A percentile compares a stretch with the other conserved stretches of the same genome.
These are phyloP conservation scores for Phania funesta DNA, from an alignment of 2,888 invertebrate species.

Conservation along the genomic window DNA sequence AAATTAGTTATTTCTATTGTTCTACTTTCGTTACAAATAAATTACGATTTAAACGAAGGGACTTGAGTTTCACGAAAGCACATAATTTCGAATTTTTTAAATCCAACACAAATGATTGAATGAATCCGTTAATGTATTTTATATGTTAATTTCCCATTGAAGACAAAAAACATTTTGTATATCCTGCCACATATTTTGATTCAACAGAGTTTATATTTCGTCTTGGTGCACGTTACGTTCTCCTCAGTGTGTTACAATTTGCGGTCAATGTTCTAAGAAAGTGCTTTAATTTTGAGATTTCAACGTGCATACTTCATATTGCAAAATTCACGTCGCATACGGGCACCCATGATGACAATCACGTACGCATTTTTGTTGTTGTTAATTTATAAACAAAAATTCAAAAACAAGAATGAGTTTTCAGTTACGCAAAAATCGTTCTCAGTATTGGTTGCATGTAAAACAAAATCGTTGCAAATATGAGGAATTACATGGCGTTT, in stretches of 20 bases:
- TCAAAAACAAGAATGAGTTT: not conserved
- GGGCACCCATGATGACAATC: slow-evolving; percentile 33
- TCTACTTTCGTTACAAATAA: too few relatives aligned
- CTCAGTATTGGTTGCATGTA: not conserved
- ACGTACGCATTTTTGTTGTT: slow-evolving; percentile 31
- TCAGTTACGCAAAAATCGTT: slow-evolving; percentile 31
- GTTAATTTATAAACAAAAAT: not conserved
- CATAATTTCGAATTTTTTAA: not conserved
- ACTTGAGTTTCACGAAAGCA: too few relatives aligned
- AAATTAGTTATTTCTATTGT: too few relatives aligned
- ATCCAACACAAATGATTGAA: not conserved
- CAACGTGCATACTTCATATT: not conserved
- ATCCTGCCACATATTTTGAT: slow-evolving; percentile 11
- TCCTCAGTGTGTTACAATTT: slow-evolving; percentile 23
- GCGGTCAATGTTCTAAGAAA: slow-evolving; percentile 57
- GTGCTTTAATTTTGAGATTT: slow-evolving; percentile 23
- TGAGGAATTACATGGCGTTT: slow-evolving; percentile 7
- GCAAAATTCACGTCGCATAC: not conserved
- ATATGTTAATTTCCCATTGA: not conserved
- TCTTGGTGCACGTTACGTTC: not conserved
- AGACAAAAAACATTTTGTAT: not conserved
- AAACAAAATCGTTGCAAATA: not conserved
- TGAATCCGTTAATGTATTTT: not conserved
- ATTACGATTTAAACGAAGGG: too few relatives aligned
- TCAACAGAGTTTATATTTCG: not conserved